Base-by-base conservation (phyloP, 2,888 invertebrate genomes). In the Dinocampus coccinellae region DNA sequence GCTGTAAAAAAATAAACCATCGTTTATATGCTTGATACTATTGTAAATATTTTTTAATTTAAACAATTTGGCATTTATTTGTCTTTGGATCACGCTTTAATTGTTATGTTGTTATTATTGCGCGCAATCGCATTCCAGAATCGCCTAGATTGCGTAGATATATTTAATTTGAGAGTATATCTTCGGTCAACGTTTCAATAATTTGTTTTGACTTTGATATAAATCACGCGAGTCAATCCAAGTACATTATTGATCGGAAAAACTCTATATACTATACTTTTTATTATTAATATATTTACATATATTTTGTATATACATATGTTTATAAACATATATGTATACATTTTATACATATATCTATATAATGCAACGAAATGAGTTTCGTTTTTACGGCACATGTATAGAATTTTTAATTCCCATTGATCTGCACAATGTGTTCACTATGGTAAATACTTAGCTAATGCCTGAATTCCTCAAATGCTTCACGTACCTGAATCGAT, bases 301-400 rank as follows among this genome's bases (percentile, higher is more conserved):
- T 52, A 34, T 42, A 55, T 39, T 13, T 34, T 62, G 26, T 57
- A 63, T 26, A 55, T 16, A 63, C 63, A 69, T 63, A 68, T 39
- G 26, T 42, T 29, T 55, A 70, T 55, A 42, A 36, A 58, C 33
- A 64, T 79, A 79, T 80, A 81, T 83, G 80, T 47, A 80, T 79
- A 80, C 79, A 82, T 75, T 78, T 74, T 77, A 79, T 82, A 84
- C 83, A 83, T 85, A 84, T 85, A 77, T 85, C 84, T 84, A 85
- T 76, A 74, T 71, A 73, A 73, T 85, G 85, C 85, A 86, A 87
- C 85, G 83, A 85, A 77, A 89, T 91, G 85, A 91, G 90, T 90
- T 91, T 88, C 87, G 88, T 91, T 91, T 91, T 89, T 91, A 91
- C 91, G 91, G 91, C 91, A 91, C 91, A 85, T 87, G 87, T 87